Base-by-base conservation (phyloP, 1,140 invertebrate genomes). In the Caenorhabditis latens region DNA sequence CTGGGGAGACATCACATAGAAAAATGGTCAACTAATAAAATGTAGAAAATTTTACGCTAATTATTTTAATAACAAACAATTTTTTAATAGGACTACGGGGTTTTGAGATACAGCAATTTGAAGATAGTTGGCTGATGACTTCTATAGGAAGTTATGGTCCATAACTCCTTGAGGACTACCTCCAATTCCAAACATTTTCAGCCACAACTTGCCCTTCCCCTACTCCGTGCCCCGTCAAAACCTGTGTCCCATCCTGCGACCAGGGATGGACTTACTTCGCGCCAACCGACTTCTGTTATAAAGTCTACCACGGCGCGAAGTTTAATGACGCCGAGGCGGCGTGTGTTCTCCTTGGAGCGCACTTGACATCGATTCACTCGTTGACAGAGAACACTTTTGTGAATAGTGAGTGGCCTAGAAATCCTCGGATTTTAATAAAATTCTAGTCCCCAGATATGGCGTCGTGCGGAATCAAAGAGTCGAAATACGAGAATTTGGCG, bases 201-300 rank as follows among this genome's bases (percentile, higher is more conserved):
- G 86, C 86, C 16, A 21, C 42, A 9, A 58, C 50, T 5, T 87
- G 86, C 32, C 86, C 86, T 11, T 65, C 86, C 6, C 50, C 50
- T 14, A 40, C 75, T 7, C 75, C 86, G 16, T 87, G 86, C 40
- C 55, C 82, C 4, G 61, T 71, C 55, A 55, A 65, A 43, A 21
- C 16, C 50, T 87, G 86, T 57, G 61, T 71, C 5, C 50, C 55
- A 40, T 86, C 61, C 9, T 86, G 85, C 21, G 71, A 75, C 24
- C 50, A 43, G 32, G 61, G 42, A 65, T 87, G 86, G 86, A 87
- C 50, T 53, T 87, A 87, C 24, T 87, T 87, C 40, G 86, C 40
- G 9, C 75, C 50, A 65, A 87, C 86, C 21, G 50, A 84, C 40
- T 42, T 32, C 21, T 87, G 86, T 19, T 87, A 87, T 61, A 43